A percentile compares a stretch with the other conserved stretches of the same genome.
These are phyloP conservation scores for Plodia interpunctella DNA, from an alignment of 1,140 invertebrate species.

Conservation along the genomic window DNA sequence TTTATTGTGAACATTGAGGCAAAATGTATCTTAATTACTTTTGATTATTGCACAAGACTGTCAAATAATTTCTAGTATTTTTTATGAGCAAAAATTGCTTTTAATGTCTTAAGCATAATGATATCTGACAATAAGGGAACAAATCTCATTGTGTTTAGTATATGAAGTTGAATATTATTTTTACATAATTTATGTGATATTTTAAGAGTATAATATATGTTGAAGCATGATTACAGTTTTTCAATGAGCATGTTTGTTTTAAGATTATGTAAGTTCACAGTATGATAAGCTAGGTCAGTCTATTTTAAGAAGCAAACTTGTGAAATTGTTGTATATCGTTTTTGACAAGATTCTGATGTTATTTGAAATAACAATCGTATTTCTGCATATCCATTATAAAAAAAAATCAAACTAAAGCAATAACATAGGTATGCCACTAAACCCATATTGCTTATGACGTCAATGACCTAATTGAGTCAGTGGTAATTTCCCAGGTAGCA, in stretches of 20 bases:
- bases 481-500: not conserved
- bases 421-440: not conserved
- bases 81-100: constrained; percentile 14
- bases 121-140: constrained; percentile 31
- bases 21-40: constrained; percentile 6
- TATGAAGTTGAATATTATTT: constrained; percentile 15
- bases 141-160: constrained; percentile 24
- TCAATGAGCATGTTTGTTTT: not conserved
- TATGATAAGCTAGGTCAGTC: not conserved
- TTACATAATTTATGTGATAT: constrained; percentile 14
- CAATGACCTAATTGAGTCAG: not conserved
- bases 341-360: too few species aligned
- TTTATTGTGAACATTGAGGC: constrained; percentile 7
- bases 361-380: too few species aligned
- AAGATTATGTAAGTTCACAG: not conserved
- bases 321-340: too few species aligned
- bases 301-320: not conserved
- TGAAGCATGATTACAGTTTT: not conserved
- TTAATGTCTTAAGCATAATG: constrained; percentile 14
- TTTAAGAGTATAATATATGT: constrained; percentile 8
- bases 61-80: not conserved
- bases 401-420: not conserved
- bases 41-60: not conserved
- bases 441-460: not conserved
- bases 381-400: too few species aligned